phyloP scores from a whole-genome alignment of 2,113 vertebrate species.

The Pholis gunnellus region DNA sequence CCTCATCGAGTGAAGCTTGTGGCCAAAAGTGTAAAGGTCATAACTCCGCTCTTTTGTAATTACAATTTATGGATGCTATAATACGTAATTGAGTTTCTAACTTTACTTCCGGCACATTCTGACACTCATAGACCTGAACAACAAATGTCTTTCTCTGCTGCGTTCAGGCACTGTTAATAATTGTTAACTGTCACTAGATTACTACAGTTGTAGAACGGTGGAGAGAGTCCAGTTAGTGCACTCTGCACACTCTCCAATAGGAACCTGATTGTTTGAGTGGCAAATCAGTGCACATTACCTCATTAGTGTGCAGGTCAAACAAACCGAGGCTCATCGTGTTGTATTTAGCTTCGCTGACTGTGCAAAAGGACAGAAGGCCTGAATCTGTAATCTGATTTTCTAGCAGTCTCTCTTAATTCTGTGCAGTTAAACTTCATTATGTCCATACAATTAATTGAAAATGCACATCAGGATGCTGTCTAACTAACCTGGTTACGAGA shows the following conservation, averaged over 20 bases:
- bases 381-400: conserved; percentile 15
- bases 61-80: conserved; percentile 30
- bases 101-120: not conserved
- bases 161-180: not conserved
- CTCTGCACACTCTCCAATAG: not conserved
- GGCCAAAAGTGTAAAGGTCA: conserved; percentile 46
- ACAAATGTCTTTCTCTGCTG: not conserved
- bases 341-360: not conserved
- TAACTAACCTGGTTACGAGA: not conserved
- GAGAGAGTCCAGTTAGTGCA: not conserved
- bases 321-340: conserved; percentile 22
- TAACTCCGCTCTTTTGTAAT: conserved; percentile 8
- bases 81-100: not conserved
- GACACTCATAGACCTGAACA: not conserved
- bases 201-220: not conserved
- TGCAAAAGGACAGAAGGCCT: not conserved
- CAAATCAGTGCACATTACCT: conserved; percentile 13
- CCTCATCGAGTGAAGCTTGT: not conserved
- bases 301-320: conserved; percentile 31
- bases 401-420: not conserved
- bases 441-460: not conserved
- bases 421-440: not conserved
- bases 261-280: conserved; percentile 27
- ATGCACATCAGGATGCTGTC: not conserved
- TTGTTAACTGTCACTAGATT: not conserved